Evolutionary conservation across 2,797 vertebrate genomes (phyloP), one percentile per base, ranked within the genome.

Genomic region (Scolopax rusticola): DNA sequence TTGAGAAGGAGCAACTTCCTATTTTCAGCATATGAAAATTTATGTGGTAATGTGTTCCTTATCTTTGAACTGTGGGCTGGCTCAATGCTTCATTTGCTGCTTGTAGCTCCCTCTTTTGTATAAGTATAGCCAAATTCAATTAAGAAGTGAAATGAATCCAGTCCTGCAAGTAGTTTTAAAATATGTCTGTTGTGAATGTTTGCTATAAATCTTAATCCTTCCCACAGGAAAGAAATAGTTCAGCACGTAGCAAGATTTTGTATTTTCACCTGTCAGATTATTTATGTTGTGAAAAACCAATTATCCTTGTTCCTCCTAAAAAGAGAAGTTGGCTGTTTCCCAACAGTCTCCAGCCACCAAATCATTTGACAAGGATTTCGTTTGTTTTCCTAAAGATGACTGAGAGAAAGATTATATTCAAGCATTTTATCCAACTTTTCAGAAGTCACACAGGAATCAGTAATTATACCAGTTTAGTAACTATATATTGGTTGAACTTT

Each of bases 201-300:
- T 76, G 60, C n/a, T 63, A 27, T 82, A 91, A 89, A 86, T 76
- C 48, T 82, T 76, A 82, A 68, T 69, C 51, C 47, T 87, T 93
- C 41, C 40, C 33, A 56, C 3, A 75, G 36, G 32, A 80, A 61
- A 73, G 30, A 84, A 59, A 47, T 8, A 69, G 12, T 79, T 89
- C 57, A 79, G 48, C 7, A 54, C 59, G 12, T 56, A 60, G 59
- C 10, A 82, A 76, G n/a, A 56, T 59, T 67, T 68, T 59, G 9
- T 53, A 59, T 84, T 87, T 96, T 89, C 64, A 90, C 9, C 78
- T 92, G 40, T 19, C 45, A 84, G 23, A 73, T 21, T 60, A 74
- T 84, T 92, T 87, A 68, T 36, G 8, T 28, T 32, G 38, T 92
- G 47, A 57, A 91, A 94, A 90, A 8, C 7, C 41, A 51, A 51